Evolutionary conservation across 2,113 vertebrate genomes (phyloP).

Genomic region (Ophthalmolycus amberensis): DNA sequence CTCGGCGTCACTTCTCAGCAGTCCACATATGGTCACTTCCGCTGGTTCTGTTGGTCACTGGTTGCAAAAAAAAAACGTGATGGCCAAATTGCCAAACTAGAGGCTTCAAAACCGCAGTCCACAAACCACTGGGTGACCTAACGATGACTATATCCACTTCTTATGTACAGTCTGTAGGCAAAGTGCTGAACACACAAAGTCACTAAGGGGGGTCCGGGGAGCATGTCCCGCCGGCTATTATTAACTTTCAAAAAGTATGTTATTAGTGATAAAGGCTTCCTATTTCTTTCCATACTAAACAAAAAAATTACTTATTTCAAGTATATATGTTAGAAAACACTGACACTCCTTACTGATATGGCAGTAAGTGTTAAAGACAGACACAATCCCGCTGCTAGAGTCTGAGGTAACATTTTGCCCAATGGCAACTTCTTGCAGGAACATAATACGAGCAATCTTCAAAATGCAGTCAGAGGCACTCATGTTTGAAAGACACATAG

Average conservation of each 20-base stretch:
- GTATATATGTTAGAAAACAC: neutral
- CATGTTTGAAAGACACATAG: neutral
- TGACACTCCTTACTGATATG: neutral
- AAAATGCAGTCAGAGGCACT: neutral
- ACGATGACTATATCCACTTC: neutral
- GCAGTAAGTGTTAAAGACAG: neutral
- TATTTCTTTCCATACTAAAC: neutral
- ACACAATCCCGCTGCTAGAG: neutral
- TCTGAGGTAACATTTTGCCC: neutral
- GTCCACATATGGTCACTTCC: neutral
- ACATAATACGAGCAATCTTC: neutral
- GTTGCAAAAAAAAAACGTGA: neutral
- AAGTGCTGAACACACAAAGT: neutral
- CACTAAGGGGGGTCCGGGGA: too few species aligned
- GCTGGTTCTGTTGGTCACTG: neutral
- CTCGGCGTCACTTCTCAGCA: neutral
- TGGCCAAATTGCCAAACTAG: neutral
- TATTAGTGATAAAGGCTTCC: neutral
- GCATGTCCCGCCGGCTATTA: neutral
- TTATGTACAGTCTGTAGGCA: neutral
- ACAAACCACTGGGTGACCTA: neutral
- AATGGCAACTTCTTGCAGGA: neutral
- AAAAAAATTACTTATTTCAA: neutral
- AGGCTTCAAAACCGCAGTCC: neutral
- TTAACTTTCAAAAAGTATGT: neutral